Conservation (phyloP, 2,797 vertebrate genomes). For the Caiman crocodilus region DNA sequence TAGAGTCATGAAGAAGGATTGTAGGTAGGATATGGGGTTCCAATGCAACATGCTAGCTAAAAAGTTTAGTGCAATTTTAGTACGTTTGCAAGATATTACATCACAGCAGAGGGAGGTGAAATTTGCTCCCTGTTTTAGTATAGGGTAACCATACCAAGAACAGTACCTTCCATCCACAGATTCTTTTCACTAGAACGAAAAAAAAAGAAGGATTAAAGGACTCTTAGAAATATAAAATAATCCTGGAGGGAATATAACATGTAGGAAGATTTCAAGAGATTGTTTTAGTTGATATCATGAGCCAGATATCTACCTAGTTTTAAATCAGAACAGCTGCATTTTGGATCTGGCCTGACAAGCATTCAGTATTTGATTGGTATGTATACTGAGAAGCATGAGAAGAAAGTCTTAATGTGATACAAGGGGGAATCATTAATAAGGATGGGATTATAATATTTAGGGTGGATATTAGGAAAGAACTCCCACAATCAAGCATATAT, state of each 20-base stretch:
- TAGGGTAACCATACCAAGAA: background rate
- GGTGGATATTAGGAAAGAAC: background rate
- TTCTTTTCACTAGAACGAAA: background rate
- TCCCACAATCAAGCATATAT: background rate
- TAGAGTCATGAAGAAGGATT: background rate
- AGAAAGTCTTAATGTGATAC: background rate
- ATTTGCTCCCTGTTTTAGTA: background rate
- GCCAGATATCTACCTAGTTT: conserved; percentile 12
- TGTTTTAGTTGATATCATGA: background rate
- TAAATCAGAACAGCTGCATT: conserved; percentile 27
- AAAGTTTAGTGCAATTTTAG: background rate
- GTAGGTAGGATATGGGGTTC: background rate
- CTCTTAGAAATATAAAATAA: background rate
- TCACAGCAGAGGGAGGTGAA: background rate
- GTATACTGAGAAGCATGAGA: background rate
- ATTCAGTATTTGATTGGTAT: background rate
- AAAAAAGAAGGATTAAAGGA: background rate
- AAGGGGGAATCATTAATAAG: background rate
- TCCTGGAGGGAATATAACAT: background rate
- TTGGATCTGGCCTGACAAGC: conserved; percentile 4
- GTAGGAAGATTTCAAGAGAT: conserved; percentile 15
- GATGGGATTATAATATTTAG: background rate
- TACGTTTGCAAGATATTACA: background rate
- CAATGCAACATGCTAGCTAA: background rate
- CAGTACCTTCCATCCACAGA: background rate